Evolutionary conservation across 2,888 invertebrate genomes (phyloP).

Genomic region (Phlogophora meticulosa): DNA sequence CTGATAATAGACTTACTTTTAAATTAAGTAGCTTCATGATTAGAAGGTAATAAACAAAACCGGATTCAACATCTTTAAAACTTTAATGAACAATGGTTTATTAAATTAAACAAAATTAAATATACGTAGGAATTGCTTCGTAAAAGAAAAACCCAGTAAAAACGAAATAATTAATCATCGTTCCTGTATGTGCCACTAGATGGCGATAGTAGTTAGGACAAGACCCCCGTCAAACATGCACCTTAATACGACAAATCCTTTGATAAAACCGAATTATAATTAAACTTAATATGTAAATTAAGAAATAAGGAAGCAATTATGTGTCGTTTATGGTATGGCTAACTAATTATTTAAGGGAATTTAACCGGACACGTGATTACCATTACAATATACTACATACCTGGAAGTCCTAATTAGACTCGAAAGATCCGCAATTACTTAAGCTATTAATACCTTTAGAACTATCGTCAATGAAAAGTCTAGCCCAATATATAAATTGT

Average conservation of each 20-base stretch:
- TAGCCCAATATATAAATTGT: constrained; percentile 6
- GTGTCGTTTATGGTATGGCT: background rate
- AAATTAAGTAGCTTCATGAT: background rate
- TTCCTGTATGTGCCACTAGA: constrained; percentile 29
- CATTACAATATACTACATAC: constrained; percentile 2
- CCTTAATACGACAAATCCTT: background rate
- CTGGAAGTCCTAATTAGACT: constrained; percentile 18
- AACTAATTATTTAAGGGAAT: constrained; percentile 23
- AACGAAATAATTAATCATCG: background rate
- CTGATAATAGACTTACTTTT: background rate
- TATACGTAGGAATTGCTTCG: background rate
- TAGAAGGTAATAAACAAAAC: background rate
- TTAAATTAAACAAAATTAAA: background rate
- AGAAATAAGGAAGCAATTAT: background rate
- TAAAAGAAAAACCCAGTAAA: background rate
- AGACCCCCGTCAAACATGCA: background rate
- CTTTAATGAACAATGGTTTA: background rate
- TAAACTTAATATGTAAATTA: background rate
- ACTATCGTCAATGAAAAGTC: background rate
- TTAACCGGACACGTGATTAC: constrained; percentile 13
- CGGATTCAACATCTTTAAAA: background rate
- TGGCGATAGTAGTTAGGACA: constrained; percentile 35
- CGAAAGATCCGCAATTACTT: constrained; percentile 26
- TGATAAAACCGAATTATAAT: constrained; percentile 2
- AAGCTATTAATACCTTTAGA: constrained; percentile 2